These are phyloP conservation scores for Metacarcinus magister DNA, from an alignment of 2,888 invertebrate genomes.

Conservation along the genomic window DNA sequence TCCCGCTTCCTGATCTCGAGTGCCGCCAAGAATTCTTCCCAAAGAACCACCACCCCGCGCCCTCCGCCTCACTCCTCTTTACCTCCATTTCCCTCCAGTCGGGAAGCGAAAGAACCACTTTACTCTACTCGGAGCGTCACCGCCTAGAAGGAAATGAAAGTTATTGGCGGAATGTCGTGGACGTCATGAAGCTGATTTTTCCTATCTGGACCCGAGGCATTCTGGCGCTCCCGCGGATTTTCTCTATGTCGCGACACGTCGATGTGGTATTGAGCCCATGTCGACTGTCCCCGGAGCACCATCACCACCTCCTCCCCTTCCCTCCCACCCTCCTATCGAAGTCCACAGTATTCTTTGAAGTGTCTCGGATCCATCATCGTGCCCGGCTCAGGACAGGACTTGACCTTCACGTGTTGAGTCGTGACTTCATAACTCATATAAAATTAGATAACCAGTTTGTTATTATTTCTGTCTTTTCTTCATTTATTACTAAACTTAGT, in stretches of 20 bases:
- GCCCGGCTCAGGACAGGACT: background rate
- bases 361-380: background rate
- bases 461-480: background rate
- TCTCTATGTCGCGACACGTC: background rate
- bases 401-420: background rate
- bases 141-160: conserved; percentile 56
- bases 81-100: conserved; percentile 59
- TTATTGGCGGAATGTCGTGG: conserved; percentile 61
- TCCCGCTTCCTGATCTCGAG: conserved; percentile 38
- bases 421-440: background rate
- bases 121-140: conserved; percentile 8
- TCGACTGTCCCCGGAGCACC: conserved; percentile 6
- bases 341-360: background rate
- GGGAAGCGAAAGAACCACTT: conserved; percentile 34
- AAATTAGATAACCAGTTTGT: background rate
- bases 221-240: background rate
- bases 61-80: conserved; percentile 11
- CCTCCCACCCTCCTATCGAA: background rate
- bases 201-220: background rate
- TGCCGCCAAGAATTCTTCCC: conserved; percentile 17
- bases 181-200: conserved; percentile 54
- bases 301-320: background rate
- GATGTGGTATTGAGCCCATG: background rate
- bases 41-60: background rate
- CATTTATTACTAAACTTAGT: background rate